phyloP scores from a whole-genome alignment of 2,797 vertebrate genomes.

The Odontamblyopus rebecca region DNA sequence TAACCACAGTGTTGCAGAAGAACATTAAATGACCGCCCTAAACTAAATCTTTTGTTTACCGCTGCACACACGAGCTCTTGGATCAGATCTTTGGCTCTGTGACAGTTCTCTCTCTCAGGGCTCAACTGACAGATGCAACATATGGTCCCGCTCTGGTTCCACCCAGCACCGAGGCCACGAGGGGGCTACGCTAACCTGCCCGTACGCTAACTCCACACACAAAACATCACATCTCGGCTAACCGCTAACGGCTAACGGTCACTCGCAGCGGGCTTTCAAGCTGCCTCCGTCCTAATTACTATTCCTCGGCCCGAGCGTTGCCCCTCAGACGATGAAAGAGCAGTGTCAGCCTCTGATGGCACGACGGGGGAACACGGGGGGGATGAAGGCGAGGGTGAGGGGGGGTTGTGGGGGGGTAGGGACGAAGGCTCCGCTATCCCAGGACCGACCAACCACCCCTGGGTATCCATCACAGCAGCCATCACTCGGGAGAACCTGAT shows the following conservation, averaged over 20 bases:
- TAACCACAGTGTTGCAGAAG: background rate
- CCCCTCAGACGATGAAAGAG: constrained; percentile 68
- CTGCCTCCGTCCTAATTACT: constrained; percentile 60
- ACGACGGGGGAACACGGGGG: constrained; percentile 39
- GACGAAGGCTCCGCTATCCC: constrained; percentile 36
- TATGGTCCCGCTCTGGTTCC: constrained; percentile 65
- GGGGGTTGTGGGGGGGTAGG: background rate
- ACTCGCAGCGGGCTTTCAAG: constrained; percentile 8
- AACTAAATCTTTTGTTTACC: constrained; percentile 38
- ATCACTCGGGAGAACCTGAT: constrained; percentile 79
- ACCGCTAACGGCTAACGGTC: constrained; percentile 10
- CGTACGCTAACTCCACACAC: background rate
- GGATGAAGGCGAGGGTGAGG: constrained; percentile 14
- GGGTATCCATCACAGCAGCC: constrained; percentile 77
- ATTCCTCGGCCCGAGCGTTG: constrained; percentile 45
- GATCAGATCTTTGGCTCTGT: constrained; percentile 64
- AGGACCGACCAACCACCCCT: constrained; percentile 69
- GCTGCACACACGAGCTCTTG: constrained; percentile 39
- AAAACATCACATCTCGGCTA: background rate
- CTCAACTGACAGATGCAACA: constrained; percentile 71
- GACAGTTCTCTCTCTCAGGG: constrained; percentile 67
- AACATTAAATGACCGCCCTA: background rate
- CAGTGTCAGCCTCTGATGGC: constrained; percentile 71
- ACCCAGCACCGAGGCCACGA: constrained; percentile 11
- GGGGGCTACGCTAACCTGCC: constrained; percentile 2